Percentiles rank a stretch among this genome's conserved stretches.
Evolutionary conservation across 2,113 vertebrate species (phyloP).

Genomic region (Columba janthina): DNA sequence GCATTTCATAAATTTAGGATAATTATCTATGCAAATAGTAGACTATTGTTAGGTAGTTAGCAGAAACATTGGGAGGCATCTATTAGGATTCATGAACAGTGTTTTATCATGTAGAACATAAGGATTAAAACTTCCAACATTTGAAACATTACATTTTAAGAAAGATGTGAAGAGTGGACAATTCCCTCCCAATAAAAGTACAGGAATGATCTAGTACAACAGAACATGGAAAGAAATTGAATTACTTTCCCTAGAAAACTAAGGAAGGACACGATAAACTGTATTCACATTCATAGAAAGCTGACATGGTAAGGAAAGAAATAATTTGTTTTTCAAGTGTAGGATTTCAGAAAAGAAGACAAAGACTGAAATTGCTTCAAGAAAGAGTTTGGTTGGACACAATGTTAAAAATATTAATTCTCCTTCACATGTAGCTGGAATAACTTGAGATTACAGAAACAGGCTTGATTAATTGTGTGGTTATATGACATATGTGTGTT

Average conservation of each 20-base stretch:
- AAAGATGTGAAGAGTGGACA: background rate
- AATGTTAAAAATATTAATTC: background rate
- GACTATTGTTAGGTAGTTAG: background rate
- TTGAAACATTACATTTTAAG: background rate
- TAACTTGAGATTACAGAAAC: background rate
- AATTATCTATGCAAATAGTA: background rate
- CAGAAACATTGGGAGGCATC: background rate
- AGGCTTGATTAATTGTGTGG: background rate
- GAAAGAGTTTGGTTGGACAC: background rate
- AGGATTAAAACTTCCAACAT: background rate
- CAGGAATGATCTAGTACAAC: background rate
- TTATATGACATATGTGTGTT: background rate
- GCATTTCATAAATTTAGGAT: background rate
- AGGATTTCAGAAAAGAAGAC: background rate
- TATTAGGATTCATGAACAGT: background rate
- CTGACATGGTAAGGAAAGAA: background rate
- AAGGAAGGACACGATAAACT: background rate
- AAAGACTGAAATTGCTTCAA: background rate
- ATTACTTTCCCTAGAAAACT: background rate
- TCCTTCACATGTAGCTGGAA: background rate
- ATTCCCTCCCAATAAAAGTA: background rate
- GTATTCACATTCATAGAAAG: background rate
- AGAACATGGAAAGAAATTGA: fast-evolving
- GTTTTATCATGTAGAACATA: background rate
- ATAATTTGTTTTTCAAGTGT: background rate